Evolutionary conservation across 2,113 vertebrate genomes (phyloP).

Genomic region (Mola mola): DNA sequence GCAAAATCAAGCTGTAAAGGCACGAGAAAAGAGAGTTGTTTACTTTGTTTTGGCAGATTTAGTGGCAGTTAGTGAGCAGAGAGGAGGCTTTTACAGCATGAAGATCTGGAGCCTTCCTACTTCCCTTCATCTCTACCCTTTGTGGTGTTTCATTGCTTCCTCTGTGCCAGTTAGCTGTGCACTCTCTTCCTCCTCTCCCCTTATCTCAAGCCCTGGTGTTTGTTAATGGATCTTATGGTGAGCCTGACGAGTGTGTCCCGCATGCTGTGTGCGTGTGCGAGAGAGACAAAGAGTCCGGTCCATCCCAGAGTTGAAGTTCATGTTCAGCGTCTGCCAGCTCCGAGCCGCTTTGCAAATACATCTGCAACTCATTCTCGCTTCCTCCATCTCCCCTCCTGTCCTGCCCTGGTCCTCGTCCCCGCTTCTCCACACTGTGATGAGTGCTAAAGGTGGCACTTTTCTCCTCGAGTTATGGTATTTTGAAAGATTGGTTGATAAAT

Average conservation of each 20-base stretch:
- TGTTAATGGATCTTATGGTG: constrained; percentile 18
- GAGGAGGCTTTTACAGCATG: constrained; percentile 48
- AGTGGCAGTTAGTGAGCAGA: not conserved
- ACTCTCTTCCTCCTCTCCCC: constrained; percentile 49
- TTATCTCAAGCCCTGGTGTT: constrained; percentile 54
- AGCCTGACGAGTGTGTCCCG: constrained; percentile 8
- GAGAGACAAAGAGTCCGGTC: constrained; percentile 33
- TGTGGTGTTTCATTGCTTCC: constrained; percentile 64
- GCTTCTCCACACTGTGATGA: constrained; percentile 25
- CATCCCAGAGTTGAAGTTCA: constrained; percentile 80
- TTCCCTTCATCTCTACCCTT: constrained; percentile 64
- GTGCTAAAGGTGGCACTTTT: constrained; percentile 37
- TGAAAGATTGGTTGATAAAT: not conserved
- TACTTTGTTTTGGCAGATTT: too few species aligned
- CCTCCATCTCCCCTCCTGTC: constrained; percentile 34
- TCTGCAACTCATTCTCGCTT: constrained; percentile 53
- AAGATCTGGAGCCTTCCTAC: constrained; percentile 60
- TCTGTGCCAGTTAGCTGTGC: constrained; percentile 50
- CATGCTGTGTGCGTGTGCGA: constrained; percentile 24
- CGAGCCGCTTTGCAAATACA: constrained; percentile 76
- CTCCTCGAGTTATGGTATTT: not conserved
- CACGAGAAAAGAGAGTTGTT: too few species aligned
- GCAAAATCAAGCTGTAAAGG: too few species aligned
- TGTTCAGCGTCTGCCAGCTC: constrained; percentile 88
- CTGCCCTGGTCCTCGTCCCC: constrained; percentile 12